A percentile compares a stretch with the other conserved stretches of the same genome.
Conservation (phyloP, 2,797 vertebrate species). For the Morus bassanus region DNA sequence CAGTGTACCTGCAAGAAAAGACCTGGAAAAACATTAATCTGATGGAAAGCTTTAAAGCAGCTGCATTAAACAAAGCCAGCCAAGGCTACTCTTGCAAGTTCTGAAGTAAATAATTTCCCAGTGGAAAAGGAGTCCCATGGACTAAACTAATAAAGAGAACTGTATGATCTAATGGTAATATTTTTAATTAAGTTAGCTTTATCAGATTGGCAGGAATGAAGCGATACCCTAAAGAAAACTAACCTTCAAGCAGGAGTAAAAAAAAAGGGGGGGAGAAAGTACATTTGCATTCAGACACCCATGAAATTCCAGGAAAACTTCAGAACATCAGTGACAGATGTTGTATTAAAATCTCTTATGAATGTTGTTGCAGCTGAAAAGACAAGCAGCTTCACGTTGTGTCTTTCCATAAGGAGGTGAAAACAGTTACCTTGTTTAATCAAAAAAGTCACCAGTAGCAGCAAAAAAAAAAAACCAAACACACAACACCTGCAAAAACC, state of each 20-base stretch:
- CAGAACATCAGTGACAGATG: neutral
- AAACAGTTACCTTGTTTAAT: neutral
- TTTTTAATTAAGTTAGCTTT: conserved; percentile 70
- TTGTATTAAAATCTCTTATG: neutral
- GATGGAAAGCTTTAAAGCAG: conserved; percentile 59
- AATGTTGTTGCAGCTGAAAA: neutral
- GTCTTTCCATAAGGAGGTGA: neutral
- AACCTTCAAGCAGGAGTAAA: conserved; percentile 26
- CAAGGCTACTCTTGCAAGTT: conserved; percentile 43
- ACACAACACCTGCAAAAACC: no score
- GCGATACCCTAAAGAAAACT: conserved; percentile 61
- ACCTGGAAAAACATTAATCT: conserved; percentile 53
- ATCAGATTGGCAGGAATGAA: conserved; percentile 61
- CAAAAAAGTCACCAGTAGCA: neutral
- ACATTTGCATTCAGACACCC: conserved; percentile 37
- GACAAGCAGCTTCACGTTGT: neutral
- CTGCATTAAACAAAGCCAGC: conserved; percentile 52
- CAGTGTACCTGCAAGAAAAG: conserved; percentile 57
- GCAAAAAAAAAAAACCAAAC: neutral
- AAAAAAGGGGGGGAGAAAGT: neutral
- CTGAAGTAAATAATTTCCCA: conserved; percentile 68
- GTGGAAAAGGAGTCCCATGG: conserved; percentile 43
- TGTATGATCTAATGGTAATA: conserved; percentile 66
- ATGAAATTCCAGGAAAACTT: conserved; percentile 47
- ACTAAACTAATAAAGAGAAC: conserved; percentile 63